phyloP scores from a whole-genome alignment of 2,113 vertebrate species.

The Sterrhoptilus dennistouni region DNA sequence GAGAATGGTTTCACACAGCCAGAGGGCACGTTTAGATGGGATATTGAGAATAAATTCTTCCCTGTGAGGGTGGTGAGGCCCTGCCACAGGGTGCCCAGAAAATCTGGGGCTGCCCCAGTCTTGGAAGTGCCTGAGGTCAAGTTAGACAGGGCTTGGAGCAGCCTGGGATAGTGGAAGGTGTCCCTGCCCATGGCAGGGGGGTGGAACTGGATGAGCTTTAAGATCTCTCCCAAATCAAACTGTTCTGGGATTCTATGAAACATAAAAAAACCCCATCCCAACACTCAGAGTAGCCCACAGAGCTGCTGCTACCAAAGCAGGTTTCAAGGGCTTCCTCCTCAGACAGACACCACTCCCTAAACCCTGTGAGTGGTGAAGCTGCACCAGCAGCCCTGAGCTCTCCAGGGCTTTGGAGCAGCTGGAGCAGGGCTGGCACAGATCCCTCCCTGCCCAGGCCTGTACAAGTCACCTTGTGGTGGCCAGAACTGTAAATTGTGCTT shows the following conservation, averaged over 20 bases:
- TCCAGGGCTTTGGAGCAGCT: neutral
- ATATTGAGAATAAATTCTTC: neutral
- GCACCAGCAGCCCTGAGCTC: neutral
- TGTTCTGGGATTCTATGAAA: neutral
- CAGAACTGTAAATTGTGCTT: neutral
- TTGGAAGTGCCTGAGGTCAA: neutral
- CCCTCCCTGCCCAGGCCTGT: neutral
- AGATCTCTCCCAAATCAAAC: neutral
- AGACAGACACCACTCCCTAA: neutral
- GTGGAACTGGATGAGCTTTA: neutral
- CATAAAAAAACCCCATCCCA: neutral
- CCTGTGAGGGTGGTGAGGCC: neutral
- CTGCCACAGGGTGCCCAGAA: neutral
- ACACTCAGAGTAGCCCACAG: slow-evolving; percentile 58
- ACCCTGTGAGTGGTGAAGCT: neutral
- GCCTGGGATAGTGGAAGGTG: neutral
- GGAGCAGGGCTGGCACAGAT: neutral
- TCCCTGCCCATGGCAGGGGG: neutral
- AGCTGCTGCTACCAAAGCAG: neutral
- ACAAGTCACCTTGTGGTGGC: neutral
- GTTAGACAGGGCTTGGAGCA: accelerated
- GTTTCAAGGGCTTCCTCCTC: neutral
- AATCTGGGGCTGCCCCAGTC: neutral
- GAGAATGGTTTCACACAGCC: neutral
- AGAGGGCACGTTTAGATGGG: neutral